Evolutionary conservation across 2,888 invertebrate genomes (phyloP).

Genomic region (Xestia xanthographa): DNA sequence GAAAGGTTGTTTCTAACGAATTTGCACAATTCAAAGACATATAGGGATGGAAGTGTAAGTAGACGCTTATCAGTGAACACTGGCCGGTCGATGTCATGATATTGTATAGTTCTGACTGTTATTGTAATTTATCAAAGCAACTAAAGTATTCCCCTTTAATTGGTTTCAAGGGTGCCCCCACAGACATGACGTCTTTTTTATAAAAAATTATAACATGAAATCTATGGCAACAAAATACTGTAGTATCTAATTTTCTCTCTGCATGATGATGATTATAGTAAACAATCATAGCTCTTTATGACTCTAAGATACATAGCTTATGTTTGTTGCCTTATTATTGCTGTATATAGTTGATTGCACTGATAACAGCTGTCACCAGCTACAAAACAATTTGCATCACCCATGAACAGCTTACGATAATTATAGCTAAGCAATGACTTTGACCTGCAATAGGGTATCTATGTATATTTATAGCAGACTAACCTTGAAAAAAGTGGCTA

Average conservation of each 20-base stretch:
- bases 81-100: too few relatives aligned
- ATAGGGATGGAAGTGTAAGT: too few relatives aligned
- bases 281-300: constrained; percentile 1
- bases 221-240: background rate
- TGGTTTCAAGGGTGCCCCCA: background rate
- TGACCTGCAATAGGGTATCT: background rate
- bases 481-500: too few relatives aligned
- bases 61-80: too few relatives aligned
- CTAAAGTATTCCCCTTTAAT: too few relatives aligned
- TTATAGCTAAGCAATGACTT: background rate
- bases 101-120: background rate
- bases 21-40: too few relatives aligned
- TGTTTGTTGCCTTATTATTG: constrained; percentile 15
- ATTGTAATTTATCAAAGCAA: background rate
- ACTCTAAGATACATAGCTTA: background rate
- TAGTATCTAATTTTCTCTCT: background rate
- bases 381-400: constrained; percentile 34
- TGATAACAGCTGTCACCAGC: constrained; percentile 22
- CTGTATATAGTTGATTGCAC: constrained; percentile 4
- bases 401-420: constrained; percentile 18
- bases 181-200: background rate
- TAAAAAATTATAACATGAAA: background rate
- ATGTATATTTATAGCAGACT: background rate
- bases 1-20: too few relatives aligned
- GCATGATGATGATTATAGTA: background rate